Evolutionary conservation across 2,113 vertebrate genomes (phyloP), one percentile per base, ranked within the genome.

Genomic region (Procavia capensis): DNA sequence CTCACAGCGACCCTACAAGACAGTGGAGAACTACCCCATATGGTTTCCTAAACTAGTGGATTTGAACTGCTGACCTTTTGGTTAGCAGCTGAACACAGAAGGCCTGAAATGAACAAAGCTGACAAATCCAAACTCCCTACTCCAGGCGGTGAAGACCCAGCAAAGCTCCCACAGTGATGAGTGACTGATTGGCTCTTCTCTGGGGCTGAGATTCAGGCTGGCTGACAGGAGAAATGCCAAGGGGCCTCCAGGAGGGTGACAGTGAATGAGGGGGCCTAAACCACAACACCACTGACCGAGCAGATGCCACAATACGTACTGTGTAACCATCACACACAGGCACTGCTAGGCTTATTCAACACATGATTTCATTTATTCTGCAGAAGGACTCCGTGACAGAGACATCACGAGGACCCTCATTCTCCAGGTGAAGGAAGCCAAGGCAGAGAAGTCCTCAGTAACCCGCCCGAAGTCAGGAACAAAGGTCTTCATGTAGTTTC

Each of bases 341-440:
- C 72, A 1, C 16, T 43, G 19, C 31, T 68, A 14, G 50, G 1
- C 2, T 3, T 13, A 27, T 25, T 54, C n/a, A n/a, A 34, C 0
- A 7, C 1, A 19, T 17, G 8, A 3, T 39, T 79, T 86, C 50
- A 17, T 8, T 36, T 5, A 68, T 43, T 63, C 43, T 72, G 76
- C 54, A 79, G 36, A 76, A 54, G 0, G 2, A 43, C 57, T 34
- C 61, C 41, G 47, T 4, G 27, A 25, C 3, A 5, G 0, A 88
- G 31, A 29, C 19, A 59, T 20, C 8, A 75, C 20, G 27, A 54
- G 1, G 61, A 29, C 19, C 41, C 41, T 16, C 61, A 68, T 79
- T 6, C 80, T 66, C 85, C 3, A 39, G 19, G 66, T 54, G 43
- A 81, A 41, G 45, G 66, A 87, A 85, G 17, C 50, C 50, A 75